These are phyloP conservation scores for Muscina levida DNA, from an alignment of 2,888 invertebrate genomes.

Conservation along the genomic window DNA sequence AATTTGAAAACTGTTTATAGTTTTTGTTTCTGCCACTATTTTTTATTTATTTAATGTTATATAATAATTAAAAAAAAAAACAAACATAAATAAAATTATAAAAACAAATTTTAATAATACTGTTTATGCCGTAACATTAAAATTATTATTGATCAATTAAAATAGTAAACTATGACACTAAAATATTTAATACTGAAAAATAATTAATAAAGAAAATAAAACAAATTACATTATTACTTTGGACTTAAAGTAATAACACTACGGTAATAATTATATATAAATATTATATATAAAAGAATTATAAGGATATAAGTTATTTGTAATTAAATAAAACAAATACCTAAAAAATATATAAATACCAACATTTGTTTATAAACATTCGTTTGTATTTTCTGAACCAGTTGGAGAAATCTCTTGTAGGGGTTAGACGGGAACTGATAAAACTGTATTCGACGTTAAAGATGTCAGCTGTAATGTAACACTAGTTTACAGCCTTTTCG, in stretches of 20 bases:
- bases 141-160: slow-evolving; percentile 62
- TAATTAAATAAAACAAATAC: slow-evolving; percentile 78
- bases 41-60: not conserved
- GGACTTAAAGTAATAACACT: slow-evolving; percentile 65
- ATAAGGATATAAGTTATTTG: slow-evolving; percentile 79
- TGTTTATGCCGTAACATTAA: slow-evolving; percentile 68
- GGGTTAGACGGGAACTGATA: no score
- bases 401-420: no score
- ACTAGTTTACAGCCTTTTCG: no score
- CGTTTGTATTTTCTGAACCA: slow-evolving; percentile 1
- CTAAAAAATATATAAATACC: slow-evolving; percentile 65
- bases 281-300: slow-evolving; percentile 74
- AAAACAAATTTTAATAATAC: slow-evolving; percentile 66
- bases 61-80: slow-evolving; percentile 28
- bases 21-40: no score
- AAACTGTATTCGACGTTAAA: no score
- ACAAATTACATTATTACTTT: slow-evolving; percentile 60
- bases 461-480: no score
- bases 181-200: slow-evolving; percentile 50
- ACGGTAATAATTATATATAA: slow-evolving; percentile 66
- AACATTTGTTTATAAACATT: slow-evolving; percentile 17
- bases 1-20: no score
- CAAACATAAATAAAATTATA: slow-evolving; percentile 48
- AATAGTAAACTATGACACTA: slow-evolving; percentile 49
- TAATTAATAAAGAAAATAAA: slow-evolving; percentile 52